Evolutionary conservation across 2,888 invertebrate species (phyloP), one percentile per base, ranked within the genome.

Genomic region (Strigamia maritima): DNA sequence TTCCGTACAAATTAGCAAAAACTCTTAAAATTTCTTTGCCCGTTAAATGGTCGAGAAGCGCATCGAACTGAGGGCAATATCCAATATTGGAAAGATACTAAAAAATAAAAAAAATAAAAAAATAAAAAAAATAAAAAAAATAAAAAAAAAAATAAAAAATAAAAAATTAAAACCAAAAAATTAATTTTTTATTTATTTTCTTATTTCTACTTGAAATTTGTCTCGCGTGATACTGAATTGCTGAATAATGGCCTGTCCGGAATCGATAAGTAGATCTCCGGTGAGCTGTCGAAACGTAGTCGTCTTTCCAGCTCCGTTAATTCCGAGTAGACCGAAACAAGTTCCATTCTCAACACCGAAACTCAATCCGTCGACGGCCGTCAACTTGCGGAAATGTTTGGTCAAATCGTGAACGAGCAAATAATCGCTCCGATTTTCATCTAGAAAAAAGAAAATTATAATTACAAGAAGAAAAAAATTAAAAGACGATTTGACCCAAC

Each of bases 1-100:
- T 86, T 0, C 92, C 92, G 19, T 91, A 88, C 81, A 92, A 86
- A 74, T 90, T 83, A 19, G 90, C 89, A 84, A 90, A 92, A 83
- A 92, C 87, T n/a, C 87, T 86, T 28, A 92, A 84, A 1, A 90
- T 91, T 85, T 92, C 92, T 75, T 91, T 89, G 0, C 92, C 92
- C 0, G 92, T 91, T 83, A 92, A 86, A 85, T 91, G 90, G 16
- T 89, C 89, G 80, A 92, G 88, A 28, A 92, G 84, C 0, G 94
- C 94, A 86, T 93, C 91, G 85, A 91, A 92, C 87, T 97, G 97
- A 0, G 97, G 96, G 85, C 97, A 97, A 86, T 97, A 97, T 31
- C 95, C 94, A 84, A 95, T 90, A 80, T 90, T 88, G 78, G 89
- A 88, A 78, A 92, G 88, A 84, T 92, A 94, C 91, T 93, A 86